Evolutionary conservation across 2,888 invertebrate species (phyloP), one percentile per base, ranked within the genome.

Genomic region (Archips crataeganus): DNA sequence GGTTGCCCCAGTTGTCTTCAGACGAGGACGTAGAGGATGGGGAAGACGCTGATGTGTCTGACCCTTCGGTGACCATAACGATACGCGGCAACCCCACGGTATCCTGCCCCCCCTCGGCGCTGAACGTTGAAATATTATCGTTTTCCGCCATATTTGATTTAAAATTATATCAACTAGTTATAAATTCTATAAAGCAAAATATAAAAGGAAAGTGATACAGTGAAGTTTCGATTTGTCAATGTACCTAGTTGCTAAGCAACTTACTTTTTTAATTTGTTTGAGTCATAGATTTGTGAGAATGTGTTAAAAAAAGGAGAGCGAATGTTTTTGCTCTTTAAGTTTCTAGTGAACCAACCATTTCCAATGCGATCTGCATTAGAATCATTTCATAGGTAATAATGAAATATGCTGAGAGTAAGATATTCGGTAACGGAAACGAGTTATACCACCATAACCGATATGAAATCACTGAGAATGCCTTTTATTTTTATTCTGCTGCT

Each of bases 1-100:
- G 95, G 76, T 96, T 95, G 79, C 95, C 95, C 90, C 96, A 95
- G 79, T 96, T 96, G 80, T 96, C 96, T 82, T 96, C 96, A 23
- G 95, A 95, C 0, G 96, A 94, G 0, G 95, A 95, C 0, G 95
- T 90, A 0, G 94, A 93, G 0, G 95, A 93, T 0, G 92, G 87
- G 0, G 95, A 95, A 0, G 96, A 96, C 9, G 94, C 94, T 34
- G 95, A 95, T 49, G 95, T 95, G 67, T 96, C 96, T 0, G 94
- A 93, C 0, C 95, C 95, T 80, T 96, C 96, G 0, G 95, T 95
- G 8, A 96, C 95, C 89, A 95, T 95, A 13, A 96, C 95, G 76
- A 96, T 95, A 65, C 95, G 89, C 0, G 95, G 95, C 0, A 95
- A 88, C 0, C 94, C 94, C 11, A 94, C 94, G 0, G 91, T 90